Conservation (phyloP, 2,797 vertebrate genomes). For the Megalops cyprinoides region DNA sequence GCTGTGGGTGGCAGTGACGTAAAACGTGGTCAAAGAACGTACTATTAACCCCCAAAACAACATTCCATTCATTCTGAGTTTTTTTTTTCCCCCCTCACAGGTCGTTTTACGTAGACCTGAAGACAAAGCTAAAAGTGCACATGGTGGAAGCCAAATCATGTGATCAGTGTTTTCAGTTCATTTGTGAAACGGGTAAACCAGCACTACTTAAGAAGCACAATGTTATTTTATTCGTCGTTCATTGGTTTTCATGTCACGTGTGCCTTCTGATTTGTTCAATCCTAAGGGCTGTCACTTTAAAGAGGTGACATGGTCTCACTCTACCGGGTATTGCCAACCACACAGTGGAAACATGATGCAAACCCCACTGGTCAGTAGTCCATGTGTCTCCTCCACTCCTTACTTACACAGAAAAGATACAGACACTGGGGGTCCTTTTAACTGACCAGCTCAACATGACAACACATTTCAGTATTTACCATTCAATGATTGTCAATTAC, state of each 20-base stretch:
- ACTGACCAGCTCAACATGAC: background rate
- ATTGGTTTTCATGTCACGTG: background rate
- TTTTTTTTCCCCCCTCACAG: conserved; percentile 36
- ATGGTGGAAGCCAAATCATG: background rate
- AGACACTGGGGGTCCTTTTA: background rate
- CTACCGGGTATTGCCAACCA: background rate
- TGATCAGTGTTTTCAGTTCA: background rate
- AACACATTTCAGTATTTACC: background rate
- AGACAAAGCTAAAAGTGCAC: background rate
- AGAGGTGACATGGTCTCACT: background rate
- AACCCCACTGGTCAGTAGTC: background rate
- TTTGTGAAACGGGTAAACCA: background rate
- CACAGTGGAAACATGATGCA: background rate
- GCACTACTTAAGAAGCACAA: background rate
- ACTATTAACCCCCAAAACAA: conserved; percentile 71
- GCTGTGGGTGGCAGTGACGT: conserved; percentile 82
- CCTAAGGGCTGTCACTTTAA: background rate
- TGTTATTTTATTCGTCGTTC: background rate
- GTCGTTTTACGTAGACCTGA: conserved; percentile 1
- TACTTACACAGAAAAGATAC: background rate
- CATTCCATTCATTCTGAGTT: conserved; percentile 66
- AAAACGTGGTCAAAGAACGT: conserved; percentile 72
- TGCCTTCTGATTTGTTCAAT: background rate
- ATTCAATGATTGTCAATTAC: background rate
- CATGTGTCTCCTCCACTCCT: background rate